These are phyloP conservation scores for Lasioglossum albipes DNA, from an alignment of 1,140 invertebrate species.

Conservation along the genomic window DNA sequence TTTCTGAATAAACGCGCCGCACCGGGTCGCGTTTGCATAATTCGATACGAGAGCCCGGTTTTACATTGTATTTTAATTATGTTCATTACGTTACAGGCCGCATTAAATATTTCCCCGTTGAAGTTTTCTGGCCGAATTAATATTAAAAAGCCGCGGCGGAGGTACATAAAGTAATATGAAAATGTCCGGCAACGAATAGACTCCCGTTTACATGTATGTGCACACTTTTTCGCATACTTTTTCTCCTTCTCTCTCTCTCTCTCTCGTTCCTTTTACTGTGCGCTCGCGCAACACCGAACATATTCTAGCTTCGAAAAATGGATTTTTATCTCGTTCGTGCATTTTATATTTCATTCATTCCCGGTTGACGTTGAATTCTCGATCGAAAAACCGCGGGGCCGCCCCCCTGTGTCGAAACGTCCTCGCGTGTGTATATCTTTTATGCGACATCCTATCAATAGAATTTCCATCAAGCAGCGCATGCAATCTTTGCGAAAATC, in stretches of 20 bases:
- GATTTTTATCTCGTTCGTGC: not conserved
- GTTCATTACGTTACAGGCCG: conserved; percentile 32
- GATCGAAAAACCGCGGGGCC: not conserved
- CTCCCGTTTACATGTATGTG: not conserved
- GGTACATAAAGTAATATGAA: not conserved
- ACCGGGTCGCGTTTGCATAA: conserved; percentile 38
- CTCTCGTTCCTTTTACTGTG: not conserved
- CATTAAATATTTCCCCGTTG: conserved; percentile 19
- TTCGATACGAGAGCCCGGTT: conserved; percentile 32
- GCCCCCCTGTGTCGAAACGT: not conserved
- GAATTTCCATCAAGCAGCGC: conserved; percentile 14
- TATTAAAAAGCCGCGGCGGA: conserved; percentile 1
- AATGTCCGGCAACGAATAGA: not conserved
- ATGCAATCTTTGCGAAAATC: conserved; percentile 24
- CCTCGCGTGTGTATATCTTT: conserved; percentile 1
- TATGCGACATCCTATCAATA: conserved; percentile 1
- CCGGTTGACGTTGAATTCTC: not conserved
- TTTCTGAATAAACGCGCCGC: conserved; percentile 39
- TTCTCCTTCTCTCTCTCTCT: too few relatives aligned
- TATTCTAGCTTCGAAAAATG: conserved; percentile 17
- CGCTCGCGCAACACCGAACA: not conserved
- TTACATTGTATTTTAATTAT: conserved; percentile 49
- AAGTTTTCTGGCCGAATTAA: conserved; percentile 4
- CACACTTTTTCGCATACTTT: too few relatives aligned
- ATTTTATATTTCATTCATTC: conserved; percentile 20